Evolutionary conservation across 2,888 invertebrate species (phyloP).

Genomic region (Syrista parreyssii): DNA sequence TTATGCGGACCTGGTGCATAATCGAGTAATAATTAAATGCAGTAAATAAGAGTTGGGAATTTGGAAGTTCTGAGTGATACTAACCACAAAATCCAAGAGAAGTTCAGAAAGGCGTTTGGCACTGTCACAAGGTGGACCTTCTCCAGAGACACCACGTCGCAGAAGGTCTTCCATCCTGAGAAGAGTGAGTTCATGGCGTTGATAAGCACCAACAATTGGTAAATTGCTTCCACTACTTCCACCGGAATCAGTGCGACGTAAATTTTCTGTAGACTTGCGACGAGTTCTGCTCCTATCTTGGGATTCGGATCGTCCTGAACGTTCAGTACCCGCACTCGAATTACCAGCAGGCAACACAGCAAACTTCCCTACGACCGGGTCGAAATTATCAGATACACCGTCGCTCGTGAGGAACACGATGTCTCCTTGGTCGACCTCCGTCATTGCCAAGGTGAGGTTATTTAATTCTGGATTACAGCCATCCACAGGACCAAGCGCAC

Average conservation of each 20-base stretch:
- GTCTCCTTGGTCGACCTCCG: slow-evolving; percentile 82
- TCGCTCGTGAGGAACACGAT: slow-evolving; percentile 91
- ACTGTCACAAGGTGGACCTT: slow-evolving; percentile 72
- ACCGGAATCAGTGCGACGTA: slow-evolving; percentile 35
- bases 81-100: slow-evolving; percentile 81
- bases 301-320: slow-evolving; percentile 14
- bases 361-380: slow-evolving; percentile 91
- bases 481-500: slow-evolving; percentile 89
- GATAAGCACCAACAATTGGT: slow-evolving; percentile 78
- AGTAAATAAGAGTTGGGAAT: not conserved
- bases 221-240: slow-evolving; percentile 60
- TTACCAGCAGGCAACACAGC: slow-evolving; percentile 68
- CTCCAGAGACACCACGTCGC: slow-evolving; percentile 74
- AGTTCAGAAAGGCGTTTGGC: slow-evolving; percentile 78
- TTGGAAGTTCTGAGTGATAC: slow-evolving; percentile 32
- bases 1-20: slow-evolving; percentile 68
- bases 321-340: not conserved
- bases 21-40: not conserved
- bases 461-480: slow-evolving; percentile 86
- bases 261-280: slow-evolving; percentile 49
- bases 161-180: slow-evolving; percentile 81
- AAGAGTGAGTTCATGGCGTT: slow-evolving; percentile 80
- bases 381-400: slow-evolving; percentile 90
- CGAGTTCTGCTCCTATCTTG: slow-evolving; percentile 39
- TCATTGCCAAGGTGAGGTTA: slow-evolving; percentile 87